These are phyloP conservation scores for Smittia sp. DNA, from an alignment of 2,888 invertebrate species.

Conservation along the genomic window DNA sequence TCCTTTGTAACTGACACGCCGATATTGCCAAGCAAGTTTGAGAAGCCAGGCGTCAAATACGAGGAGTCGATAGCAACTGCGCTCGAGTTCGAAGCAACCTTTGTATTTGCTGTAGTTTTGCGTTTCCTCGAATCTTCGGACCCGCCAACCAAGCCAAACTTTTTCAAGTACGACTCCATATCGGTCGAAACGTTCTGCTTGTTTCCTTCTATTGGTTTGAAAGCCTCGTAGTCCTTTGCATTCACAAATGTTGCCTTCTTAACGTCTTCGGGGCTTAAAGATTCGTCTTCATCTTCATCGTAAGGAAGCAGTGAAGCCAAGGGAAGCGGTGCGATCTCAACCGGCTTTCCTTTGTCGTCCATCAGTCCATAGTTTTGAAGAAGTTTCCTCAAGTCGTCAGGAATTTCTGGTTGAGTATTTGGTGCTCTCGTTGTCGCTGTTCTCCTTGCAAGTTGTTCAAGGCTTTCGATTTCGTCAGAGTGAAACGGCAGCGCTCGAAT, in stretches of 20 bases:
- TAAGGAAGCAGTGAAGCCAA: neutral
- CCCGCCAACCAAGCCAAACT: constrained; percentile 51
- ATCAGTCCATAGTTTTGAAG: constrained; percentile 55
- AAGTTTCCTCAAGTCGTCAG: constrained; percentile 51
- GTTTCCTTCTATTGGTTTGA: constrained; percentile 51
- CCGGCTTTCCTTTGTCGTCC: constrained; percentile 36
- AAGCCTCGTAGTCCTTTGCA: constrained; percentile 51
- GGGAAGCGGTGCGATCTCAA: constrained; percentile 17
- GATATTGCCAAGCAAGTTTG: constrained; percentile 49
- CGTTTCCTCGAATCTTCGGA: neutral
- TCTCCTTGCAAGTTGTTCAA: constrained; percentile 49
- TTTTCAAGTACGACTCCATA: constrained; percentile 51
- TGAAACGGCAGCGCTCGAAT: constrained; percentile 54
- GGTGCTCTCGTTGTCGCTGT: constrained; percentile 44
- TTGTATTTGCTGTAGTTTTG: constrained; percentile 29
- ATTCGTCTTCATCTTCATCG: neutral
- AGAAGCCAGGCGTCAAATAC: constrained; percentile 50
- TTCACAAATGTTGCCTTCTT: constrained; percentile 47
- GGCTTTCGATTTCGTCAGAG: constrained; percentile 50
- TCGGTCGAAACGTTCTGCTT: constrained; percentile 48
- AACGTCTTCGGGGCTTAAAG: constrained; percentile 32
- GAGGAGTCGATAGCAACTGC: constrained; percentile 48
- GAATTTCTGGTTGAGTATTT: constrained; percentile 43
- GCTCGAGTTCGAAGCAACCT: neutral
- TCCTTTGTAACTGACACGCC: constrained; percentile 47